Evolutionary conservation across 2,113 vertebrate species (phyloP), one percentile per base, ranked within the genome.

Genomic region (Xerus inauris): DNA sequence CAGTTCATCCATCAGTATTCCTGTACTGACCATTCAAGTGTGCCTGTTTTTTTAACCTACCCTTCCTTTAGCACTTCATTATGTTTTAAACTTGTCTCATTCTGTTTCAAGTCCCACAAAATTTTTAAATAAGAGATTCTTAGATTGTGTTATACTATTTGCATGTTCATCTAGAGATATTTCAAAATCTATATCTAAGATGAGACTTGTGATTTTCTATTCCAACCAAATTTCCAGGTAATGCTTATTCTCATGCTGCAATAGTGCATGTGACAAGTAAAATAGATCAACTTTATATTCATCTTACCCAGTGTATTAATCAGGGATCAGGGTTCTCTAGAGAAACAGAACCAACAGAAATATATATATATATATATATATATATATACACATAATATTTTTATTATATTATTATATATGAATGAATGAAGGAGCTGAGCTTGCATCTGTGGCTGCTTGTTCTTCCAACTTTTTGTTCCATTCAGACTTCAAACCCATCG

Each of bases 1-100:
- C 22, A 59, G 5, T 65, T 3, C 17, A 35, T 13, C 35, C 24
- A 5, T 22, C 1, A 0, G 4, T 20, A 38, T 3, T 6, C 1
- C 9, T 64, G 0, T 20, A 11, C 17, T 22, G 8, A 73, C 32
- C 1, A 1, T 19, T 75, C 19, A 65, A 28, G 2, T 14, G 3
- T n/a, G 10, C 77, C 42, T 82, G 17, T 24, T 5, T 2, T 6
- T 77, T 13, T 40, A 22, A 19, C 57, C 38, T 71, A 30, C 12
- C 24, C 35, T 69, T 89, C 9, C n/a, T 91, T 49, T 65, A 87
- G 5, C 12, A 64, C 2, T 2, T 87, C 62, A 0, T 13, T 8
- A 51, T 24, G 17, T 10, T 85, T 69, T 64, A 85, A n/a, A 3
- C 11, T 62, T 67, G 59, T 62, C 7, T 81, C 2, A 67, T 42